Base-by-base conservation (phyloP, 2,797 vertebrate species). In the Dallia pectoralis region DNA sequence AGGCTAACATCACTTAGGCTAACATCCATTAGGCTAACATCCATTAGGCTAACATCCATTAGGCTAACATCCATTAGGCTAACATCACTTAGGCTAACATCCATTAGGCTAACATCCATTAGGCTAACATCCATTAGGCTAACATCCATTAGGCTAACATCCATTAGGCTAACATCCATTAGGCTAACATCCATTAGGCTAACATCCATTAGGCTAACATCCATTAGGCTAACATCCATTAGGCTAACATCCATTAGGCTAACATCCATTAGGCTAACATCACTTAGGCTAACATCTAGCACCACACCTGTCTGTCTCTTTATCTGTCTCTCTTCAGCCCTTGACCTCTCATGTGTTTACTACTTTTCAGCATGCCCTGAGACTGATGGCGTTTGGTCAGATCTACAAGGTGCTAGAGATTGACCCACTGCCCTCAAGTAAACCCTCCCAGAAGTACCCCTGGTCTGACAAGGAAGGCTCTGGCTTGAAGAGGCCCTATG, bases 331-430 rank as follows among this genome's bases (percentile, higher is more conserved):
- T 25, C 30, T 18, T 25, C 44, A 14, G 22, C 49, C 2, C 48
- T 69, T 8, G 40, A 9, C 53, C 22, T 22, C 53, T 56, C 22
- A 25, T 73, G 15, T 66, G 48, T 77, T 49, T 67, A 85, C 72
- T 76, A 1, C 89, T 75, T 76, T 81, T 64, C 88, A 99, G 97
- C 96, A 96, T 27, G 93, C 96, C 49, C 94, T 99, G 82, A 95
- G 97, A 87, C 94, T 97, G 79, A 96, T 97, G 90, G 97, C 97
- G 4, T 99, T 99, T 72, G 97, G 97, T 83, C 97, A 99, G 87
- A 97, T 99, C 90, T 97, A 96, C 90, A 99, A 97, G 89, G 96
- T 99, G 81, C 86, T 99, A 89, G 97, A 98, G 86, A 99, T 98
- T 97, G 97, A 99, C 69, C 96, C 97, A 69, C 95, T 99, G 74